phyloP scores from a whole-genome alignment of 2,797 vertebrate genomes.

The Smutsia temminckii region DNA sequence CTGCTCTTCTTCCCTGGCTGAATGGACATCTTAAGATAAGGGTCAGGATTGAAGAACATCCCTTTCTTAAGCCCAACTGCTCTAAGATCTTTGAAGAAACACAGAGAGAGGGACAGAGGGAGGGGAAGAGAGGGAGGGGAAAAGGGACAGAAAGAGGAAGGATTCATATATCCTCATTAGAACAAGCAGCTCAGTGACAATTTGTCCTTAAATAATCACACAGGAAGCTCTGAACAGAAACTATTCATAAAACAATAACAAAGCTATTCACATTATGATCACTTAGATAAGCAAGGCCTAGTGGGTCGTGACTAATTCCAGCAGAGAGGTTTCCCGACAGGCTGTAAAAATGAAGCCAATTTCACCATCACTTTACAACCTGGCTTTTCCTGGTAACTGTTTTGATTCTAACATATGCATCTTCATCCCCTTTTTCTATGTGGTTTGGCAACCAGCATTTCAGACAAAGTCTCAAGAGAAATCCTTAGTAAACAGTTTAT shows the following conservation, averaged over 20 bases:
- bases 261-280: background rate
- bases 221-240: background rate
- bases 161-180: conserved; percentile 32
- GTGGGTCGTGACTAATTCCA: background rate
- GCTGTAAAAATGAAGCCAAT: background rate
- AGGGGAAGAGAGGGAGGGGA: background rate
- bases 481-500: background rate
- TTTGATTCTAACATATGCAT: background rate
- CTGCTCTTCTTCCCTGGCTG: conserved; percentile 97
- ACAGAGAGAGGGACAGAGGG: background rate
- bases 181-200: background rate
- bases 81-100: conserved; percentile 90
- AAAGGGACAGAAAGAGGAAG: background rate
- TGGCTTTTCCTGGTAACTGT: background rate
- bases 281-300: background rate
- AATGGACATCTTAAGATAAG: conserved; percentile 99
- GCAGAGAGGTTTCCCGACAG: background rate
- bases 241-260: background rate
- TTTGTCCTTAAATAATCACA: background rate
- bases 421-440: background rate
- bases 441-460: background rate
- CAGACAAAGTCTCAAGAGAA: background rate
- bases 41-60: conserved; percentile 99
- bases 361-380: background rate
- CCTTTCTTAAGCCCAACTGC: conserved; percentile 97